Evolutionary conservation across 2,113 vertebrate species (phyloP), one percentile per base, ranked within the genome.

Genomic region (Neofelis nebulosa): DNA sequence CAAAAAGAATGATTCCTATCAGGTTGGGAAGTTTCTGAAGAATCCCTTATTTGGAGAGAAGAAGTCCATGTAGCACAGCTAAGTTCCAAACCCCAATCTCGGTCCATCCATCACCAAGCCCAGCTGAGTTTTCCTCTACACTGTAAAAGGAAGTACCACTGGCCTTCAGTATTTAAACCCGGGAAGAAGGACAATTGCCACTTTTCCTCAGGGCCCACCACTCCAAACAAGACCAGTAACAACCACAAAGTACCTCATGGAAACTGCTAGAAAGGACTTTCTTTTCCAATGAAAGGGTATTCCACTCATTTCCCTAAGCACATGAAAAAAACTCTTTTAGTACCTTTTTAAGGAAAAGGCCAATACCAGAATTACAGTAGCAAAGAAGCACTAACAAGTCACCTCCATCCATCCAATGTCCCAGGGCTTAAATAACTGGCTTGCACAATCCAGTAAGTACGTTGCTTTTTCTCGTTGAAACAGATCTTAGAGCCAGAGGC

Each of bases 391-490:
- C 71, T 63, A 92, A 25, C 0, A 9, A 38, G 83, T 82, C n/a
- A 38, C 57, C 52, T 52, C 25, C n/a, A 95, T 29, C 68, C 21
- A 61, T 38, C 18, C 3, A 23, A 52, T 36, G 66, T 27, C 21
- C 68, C 55, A 89, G 0, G 33, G 71, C 68, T 79, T 76, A 78
- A 48, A 73, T 55, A 89, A 66, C 1, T 29, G 52, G 52, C 31
- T 73, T 92, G 55, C n/a, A 89, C 52, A 91, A 90, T 79, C 36
- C 83, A 86, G 31, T 50, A 82, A 1, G 27, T 7, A 73, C 21
- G 57, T 6, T 78, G 25, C 36, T 76, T 95, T 81, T 95, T 84
- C 90, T 89, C 79, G 45, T 65, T 45, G n/a, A 89, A 96, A 93
- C 4, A 93, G 79, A 86, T 33, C 21, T 57, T 85, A 73, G 36